phyloP scores from a whole-genome alignment of 2,113 vertebrate genomes.

The Columba janthina region DNA sequence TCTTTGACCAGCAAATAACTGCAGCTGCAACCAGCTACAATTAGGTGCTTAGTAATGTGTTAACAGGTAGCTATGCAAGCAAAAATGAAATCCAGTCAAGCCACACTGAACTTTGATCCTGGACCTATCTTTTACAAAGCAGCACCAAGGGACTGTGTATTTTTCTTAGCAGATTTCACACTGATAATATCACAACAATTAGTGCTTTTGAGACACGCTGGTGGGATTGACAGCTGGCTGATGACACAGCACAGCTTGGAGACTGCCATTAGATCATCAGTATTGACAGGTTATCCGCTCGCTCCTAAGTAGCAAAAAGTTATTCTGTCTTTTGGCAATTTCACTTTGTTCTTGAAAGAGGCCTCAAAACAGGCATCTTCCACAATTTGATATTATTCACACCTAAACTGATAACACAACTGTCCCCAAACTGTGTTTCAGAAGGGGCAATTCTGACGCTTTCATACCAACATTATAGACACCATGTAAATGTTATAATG shows the following conservation, averaged over 20 bases:
- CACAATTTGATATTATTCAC: not conserved
- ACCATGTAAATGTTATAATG: not conserved
- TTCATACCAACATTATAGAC: not conserved
- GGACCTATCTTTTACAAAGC: conserved; percentile 17
- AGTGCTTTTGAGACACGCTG: conserved; percentile 33
- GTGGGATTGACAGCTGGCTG: conserved; percentile 60
- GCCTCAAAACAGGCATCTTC: not conserved
- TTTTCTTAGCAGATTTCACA: conserved; percentile 44
- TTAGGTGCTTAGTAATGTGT: conserved; percentile 8
- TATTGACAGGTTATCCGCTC: conserved; percentile 58
- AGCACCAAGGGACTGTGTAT: conserved; percentile 10
- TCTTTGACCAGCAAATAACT: conserved; percentile 6
- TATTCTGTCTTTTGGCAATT: not conserved
- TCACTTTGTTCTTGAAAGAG: not conserved
- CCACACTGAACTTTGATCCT: conserved; percentile 46
- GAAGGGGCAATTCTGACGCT: not conserved
- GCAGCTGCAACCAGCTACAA: not conserved
- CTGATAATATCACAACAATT: conserved; percentile 57
- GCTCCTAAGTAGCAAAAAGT: not conserved
- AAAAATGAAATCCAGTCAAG: conserved; percentile 31
- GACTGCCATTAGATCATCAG: conserved; percentile 55
- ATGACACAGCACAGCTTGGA: conserved; percentile 59
- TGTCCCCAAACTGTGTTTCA: not conserved
- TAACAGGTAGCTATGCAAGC: conserved; percentile 21
- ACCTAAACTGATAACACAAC: not conserved